These are phyloP conservation scores for Steatornis caripensis DNA, from an alignment of 2,113 vertebrate species.

Conservation along the genomic window DNA sequence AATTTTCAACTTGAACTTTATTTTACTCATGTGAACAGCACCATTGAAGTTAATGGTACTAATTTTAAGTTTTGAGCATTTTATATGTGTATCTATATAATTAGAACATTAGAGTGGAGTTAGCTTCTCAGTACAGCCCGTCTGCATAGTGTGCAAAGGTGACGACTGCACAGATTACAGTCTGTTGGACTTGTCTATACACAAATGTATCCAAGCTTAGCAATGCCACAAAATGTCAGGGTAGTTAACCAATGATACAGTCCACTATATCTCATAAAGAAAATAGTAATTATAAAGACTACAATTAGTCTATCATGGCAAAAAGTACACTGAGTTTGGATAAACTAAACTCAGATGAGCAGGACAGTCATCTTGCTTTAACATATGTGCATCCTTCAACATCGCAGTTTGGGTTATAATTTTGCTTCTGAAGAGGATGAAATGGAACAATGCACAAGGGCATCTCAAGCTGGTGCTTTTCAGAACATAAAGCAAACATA, in stretches of 20 bases:
- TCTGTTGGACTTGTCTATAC: background rate
- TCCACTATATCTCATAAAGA: background rate
- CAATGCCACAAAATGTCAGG: background rate
- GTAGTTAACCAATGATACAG: background rate
- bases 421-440: background rate
- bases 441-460: background rate
- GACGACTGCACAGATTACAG: background rate
- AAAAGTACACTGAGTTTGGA: background rate
- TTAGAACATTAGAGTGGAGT: background rate
- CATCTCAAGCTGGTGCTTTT: background rate
- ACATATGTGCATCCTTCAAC: background rate
- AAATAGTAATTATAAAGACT: background rate
- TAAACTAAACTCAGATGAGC: background rate
- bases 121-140: background rate
- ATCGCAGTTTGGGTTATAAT: background rate
- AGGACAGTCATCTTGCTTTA: background rate
- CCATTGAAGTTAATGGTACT: background rate
- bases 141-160: background rate
- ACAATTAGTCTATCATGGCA: background rate
- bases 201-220: background rate
- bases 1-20: background rate
- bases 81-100: background rate
- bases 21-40: background rate
- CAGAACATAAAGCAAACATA: background rate
- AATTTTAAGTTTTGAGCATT: background rate